These are phyloP conservation scores for Phrynocephalus forsythii DNA, from an alignment of 2,797 vertebrate species.

Conservation along the genomic window DNA sequence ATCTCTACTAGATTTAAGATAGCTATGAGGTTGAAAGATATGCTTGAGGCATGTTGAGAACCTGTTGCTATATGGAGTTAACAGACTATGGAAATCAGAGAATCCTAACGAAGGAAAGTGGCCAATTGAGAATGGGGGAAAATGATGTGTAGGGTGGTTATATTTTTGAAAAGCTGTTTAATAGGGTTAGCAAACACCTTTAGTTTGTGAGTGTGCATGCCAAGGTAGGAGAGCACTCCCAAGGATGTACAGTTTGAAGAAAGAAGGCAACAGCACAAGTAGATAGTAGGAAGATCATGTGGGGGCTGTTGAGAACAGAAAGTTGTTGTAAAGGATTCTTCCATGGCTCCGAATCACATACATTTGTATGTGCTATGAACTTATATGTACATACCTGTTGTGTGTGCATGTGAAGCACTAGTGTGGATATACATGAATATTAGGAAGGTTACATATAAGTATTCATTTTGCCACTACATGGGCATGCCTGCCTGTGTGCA, in stretches of 20 bases:
- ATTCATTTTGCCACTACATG: background rate
- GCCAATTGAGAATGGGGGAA: background rate
- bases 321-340: background rate
- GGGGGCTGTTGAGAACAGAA: background rate
- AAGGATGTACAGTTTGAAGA: no score
- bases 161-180: background rate
- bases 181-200: background rate
- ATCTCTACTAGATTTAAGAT: background rate
- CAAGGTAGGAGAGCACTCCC: background rate
- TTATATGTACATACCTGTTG: background rate
- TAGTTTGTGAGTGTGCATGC: background rate
- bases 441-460: background rate
- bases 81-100: background rate
- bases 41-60: no score
- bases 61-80: background rate
- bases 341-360: background rate
- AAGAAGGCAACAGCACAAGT: background rate
- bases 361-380: no score
- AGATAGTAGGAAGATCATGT: background rate
- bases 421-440: background rate
- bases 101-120: background rate
- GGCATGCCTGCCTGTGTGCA: background rate
- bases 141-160: background rate
- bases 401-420: background rate
- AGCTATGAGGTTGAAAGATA: background rate